A percentile compares a stretch with the other conserved stretches of the same genome.
These are phyloP conservation scores for Oenanthe melanoleuca DNA, from an alignment of 2,113 vertebrate genomes.

Conservation along the genomic window DNA sequence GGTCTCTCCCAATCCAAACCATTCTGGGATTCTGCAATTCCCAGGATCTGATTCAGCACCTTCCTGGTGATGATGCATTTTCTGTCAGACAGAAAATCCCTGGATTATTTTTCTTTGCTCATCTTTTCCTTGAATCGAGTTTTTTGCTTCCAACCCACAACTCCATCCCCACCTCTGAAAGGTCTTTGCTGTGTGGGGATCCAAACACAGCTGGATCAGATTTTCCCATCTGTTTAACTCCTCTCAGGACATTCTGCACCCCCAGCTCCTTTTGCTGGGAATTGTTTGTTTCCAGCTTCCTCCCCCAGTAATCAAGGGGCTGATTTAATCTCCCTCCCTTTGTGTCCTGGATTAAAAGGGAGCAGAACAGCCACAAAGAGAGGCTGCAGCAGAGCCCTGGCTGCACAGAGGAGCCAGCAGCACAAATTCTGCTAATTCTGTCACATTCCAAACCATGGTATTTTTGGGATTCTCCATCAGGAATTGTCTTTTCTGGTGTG, in stretches of 20 bases:
- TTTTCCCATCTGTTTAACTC: not conserved
- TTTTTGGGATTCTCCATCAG: not conserved
- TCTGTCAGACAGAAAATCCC: not conserved
- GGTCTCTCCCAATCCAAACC: not conserved
- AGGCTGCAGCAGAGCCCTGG: not conserved
- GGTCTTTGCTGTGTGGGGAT: not conserved
- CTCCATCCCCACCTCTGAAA: not conserved
- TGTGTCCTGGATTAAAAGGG: not conserved
- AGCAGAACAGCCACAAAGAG: not conserved
- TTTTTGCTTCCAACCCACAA: not conserved
- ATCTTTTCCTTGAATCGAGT: fast-evolving
- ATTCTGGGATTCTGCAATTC: not conserved
- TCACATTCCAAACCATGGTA: not conserved
- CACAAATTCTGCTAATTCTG: not conserved
- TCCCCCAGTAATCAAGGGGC: not conserved
- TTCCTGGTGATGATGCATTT: not conserved
- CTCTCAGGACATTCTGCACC: not conserved
- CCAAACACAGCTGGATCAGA: not conserved
- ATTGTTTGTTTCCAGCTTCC: not conserved
- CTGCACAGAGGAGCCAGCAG: not conserved
- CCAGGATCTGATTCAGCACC: not conserved
- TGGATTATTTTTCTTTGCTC: not conserved
- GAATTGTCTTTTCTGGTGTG: not conserved
- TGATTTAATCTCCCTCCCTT: not conserved
- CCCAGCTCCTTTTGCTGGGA: not conserved